Percentiles rank a stretch among this genome's conserved stretches.
Evolutionary conservation across 2,888 invertebrate species (phyloP).

Genomic region (Xanthorhoe spadicearia): DNA sequence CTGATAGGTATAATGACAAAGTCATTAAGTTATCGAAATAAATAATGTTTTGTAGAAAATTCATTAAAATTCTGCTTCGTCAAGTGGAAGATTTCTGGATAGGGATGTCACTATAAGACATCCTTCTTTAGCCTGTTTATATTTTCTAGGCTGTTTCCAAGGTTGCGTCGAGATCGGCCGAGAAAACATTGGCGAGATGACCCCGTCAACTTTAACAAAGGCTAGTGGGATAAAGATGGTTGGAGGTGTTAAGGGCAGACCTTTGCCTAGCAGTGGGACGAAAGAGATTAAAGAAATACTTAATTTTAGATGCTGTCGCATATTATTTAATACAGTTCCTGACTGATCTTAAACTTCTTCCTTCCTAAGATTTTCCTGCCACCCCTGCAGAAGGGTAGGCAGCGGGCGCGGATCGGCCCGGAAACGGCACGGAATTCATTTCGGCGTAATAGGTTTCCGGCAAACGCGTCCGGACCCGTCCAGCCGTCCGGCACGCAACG

Average conservation of each 20-base stretch:
- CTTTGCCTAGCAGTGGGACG: too few species aligned
- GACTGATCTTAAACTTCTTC: not conserved
- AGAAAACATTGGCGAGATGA: too few species aligned
- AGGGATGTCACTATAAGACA: constrained; percentile 61
- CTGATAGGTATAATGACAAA: too few species aligned
- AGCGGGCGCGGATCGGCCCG: constrained; percentile 78
- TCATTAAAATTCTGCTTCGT: constrained; percentile 80
- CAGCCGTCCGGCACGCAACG: constrained; percentile 75
- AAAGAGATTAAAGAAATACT: too few species aligned
- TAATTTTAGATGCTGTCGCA: too few species aligned
- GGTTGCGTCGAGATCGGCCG: too few species aligned
- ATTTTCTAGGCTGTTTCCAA: too few species aligned
- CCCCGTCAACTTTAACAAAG: too few species aligned
- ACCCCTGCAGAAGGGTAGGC: constrained; percentile 71
- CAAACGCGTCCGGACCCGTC: constrained; percentile 74
- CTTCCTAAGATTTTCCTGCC: constrained; percentile 28
- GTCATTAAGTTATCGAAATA: constrained; percentile 36
- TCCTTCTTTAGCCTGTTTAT: too few species aligned
- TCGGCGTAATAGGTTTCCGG: constrained; percentile 85
- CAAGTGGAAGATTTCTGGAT: constrained; percentile 61
- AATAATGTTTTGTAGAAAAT: constrained; percentile 75
- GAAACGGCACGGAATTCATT: constrained; percentile 83
- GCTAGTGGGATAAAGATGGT: too few species aligned
- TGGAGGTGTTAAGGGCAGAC: too few species aligned
- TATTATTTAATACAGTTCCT: too few species aligned